Base-by-base conservation (phyloP, 2,113 vertebrate species). In the Sinocyclocheilus maitianheensis region DNA sequence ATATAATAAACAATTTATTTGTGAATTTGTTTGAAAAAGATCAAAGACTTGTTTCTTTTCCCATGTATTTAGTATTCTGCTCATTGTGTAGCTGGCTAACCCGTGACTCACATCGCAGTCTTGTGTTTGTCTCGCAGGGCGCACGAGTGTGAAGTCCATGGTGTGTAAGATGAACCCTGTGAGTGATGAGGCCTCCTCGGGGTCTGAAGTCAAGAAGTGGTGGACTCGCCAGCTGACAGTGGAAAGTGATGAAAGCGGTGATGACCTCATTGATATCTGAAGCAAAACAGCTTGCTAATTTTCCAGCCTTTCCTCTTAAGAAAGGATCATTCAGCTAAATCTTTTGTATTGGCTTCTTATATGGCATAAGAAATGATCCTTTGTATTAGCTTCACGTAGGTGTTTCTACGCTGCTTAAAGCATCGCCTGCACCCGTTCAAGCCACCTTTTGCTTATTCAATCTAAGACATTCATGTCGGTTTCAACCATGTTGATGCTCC, bases 131-230 rank as follows among this genome's bases (percentile, higher is more conserved):
- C 93, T 94, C 62, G 94, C 94, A 95, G 97, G 98, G 85, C 96
- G 97, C 72, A 96, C 96, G 2, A 96, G 97, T 13, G 93, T 98
- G 94, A 98, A 97, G 90, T 97, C 98, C 75, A 96, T 97, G 1
- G 96, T 97, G 89, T 97, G 96, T 85, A 99, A 98, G 93, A 97
- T 98, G 94, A 99, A 98, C 93, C 97, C 97, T 0, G 96, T 96
- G 93, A 95, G 95, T 0, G 96, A 99, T 14, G 91, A 95, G 55
- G 94, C 96, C 30, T 99, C 97, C 22, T 99, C 97, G 1, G 98
- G 98, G 30, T 99, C 98, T 0, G 98, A 99, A 93, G 97, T 99
- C 85, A 99, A 99, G 93, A 99, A 99, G 91, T 99, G 98, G 98
- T 99, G 98, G 98, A 99, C 98, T 6, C 96, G 98, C 20, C 98